phyloP scores from a whole-genome alignment of 2,113 vertebrate species.

The Cnemophilus loriae region DNA sequence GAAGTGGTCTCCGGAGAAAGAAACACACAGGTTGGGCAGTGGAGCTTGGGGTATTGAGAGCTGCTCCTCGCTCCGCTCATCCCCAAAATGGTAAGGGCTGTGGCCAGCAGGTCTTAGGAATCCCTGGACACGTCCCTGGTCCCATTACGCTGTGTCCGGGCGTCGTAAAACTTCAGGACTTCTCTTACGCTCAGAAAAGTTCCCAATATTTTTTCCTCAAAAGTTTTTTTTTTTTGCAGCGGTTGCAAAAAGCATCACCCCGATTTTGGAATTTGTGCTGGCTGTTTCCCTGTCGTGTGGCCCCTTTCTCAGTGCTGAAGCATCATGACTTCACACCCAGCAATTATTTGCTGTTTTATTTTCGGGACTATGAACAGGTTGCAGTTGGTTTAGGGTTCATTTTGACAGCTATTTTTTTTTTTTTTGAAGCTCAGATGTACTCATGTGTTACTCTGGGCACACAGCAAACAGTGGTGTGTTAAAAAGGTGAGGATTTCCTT shows the following conservation, averaged over 20 bases:
- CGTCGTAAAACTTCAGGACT: background rate
- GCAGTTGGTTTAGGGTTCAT: background rate
- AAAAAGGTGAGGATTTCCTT: background rate
- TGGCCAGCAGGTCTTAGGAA: background rate
- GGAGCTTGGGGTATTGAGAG: background rate
- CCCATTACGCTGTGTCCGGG: background rate
- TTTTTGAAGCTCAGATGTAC: background rate
- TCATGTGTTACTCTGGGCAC: fast-evolving
- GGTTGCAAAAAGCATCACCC: background rate
- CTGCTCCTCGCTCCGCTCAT: background rate
- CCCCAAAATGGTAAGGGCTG: too few species aligned
- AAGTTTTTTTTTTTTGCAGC: background rate
- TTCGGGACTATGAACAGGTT: background rate
- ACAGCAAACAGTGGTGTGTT: fast-evolving
- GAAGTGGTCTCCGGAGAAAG: background rate
- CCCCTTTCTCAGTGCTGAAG: background rate
- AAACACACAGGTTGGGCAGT: fast-evolving
- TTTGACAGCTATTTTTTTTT: background rate
- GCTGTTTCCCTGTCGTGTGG: fast-evolving
- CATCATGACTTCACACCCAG: background rate
- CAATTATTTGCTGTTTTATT: background rate
- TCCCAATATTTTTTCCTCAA: background rate
- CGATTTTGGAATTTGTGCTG: fast-evolving
- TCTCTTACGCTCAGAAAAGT: fast-evolving
- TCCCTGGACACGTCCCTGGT: background rate